Conservation (phyloP, 2,113 vertebrate genomes). For the Pyrgilauda ruficollis region DNA sequence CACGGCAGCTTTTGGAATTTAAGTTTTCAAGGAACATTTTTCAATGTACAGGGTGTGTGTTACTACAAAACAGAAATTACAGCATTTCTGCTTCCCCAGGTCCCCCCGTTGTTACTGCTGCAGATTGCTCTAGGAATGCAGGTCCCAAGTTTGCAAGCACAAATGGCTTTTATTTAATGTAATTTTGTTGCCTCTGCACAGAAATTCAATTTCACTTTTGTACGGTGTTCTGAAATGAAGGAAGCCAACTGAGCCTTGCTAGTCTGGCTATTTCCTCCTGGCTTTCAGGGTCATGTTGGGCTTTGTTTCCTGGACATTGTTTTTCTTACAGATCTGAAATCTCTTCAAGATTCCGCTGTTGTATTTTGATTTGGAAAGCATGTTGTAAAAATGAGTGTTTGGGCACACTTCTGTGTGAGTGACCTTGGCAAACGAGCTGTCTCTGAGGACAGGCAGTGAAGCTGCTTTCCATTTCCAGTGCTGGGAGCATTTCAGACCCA, state of each 20-base stretch:
- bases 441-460: background rate
- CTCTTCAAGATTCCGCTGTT: background rate
- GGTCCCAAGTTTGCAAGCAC: background rate
- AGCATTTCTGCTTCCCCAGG: background rate
- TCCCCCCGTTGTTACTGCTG: rapidly evolving
- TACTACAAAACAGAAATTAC: background rate
- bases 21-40: background rate
- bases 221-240: background rate
- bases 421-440: background rate
- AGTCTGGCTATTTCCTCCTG: background rate
- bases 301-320: background rate
- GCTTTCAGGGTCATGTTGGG: background rate
- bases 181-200: background rate
- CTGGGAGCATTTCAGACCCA: background rate
- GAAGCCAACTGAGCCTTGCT: background rate
- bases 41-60: background rate
- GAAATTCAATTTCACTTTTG: background rate
- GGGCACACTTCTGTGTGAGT: background rate
- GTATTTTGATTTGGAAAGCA: background rate
- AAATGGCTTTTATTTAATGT: background rate
- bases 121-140: background rate
- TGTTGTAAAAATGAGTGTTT: background rate
- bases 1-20: background rate
- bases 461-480: background rate
- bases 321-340: background rate